A percentile compares a stretch with the other conserved stretches of the same genome.
Conservation (phyloP, 2,888 invertebrate species). For the Drosophila acutilabella region DNA sequence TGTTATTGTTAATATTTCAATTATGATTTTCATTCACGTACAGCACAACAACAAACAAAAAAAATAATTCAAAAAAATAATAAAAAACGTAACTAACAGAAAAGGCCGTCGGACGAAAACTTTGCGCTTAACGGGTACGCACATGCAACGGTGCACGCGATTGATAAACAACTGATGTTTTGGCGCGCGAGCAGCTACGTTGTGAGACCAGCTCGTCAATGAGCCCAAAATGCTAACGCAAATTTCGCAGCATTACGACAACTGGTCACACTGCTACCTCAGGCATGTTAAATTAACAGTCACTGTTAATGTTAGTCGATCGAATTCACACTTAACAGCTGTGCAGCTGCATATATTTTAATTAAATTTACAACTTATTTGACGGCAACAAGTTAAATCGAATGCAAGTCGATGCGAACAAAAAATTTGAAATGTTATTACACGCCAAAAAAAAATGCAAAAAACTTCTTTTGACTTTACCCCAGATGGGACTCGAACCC, state of each 20-base stretch:
- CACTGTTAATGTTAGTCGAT: conserved; percentile 16
- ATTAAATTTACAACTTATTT: no score
- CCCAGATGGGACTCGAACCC: conserved; percentile 71
- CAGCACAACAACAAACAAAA: conserved; percentile 26
- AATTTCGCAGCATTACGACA: neutral
- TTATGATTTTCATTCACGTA: conserved; percentile 20
- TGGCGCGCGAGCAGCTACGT: conserved; percentile 43
- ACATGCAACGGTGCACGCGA: conserved; percentile 60
- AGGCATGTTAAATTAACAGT: conserved; percentile 28
- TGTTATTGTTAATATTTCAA: conserved; percentile 37
- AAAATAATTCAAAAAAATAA: conserved; percentile 47
- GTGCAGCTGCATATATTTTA: neutral
- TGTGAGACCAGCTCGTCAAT: conserved; percentile 29
- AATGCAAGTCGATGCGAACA: neutral
- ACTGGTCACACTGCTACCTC: conserved; percentile 16
- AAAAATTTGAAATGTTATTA: neutral
- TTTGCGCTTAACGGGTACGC: conserved; percentile 45
- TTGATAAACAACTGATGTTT: conserved; percentile 64
- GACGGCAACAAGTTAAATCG: neutral
- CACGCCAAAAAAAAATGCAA: neutral
- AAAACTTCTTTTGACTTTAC: conserved; percentile 13
- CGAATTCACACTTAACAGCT: conserved; percentile 30
- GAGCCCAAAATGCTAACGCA: conserved; percentile 30
- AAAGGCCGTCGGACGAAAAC: conserved; percentile 39
- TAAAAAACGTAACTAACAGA: conserved; percentile 39